These are phyloP conservation scores for Sebastes taczanowskii DNA, from an alignment of 2,797 vertebrate genomes.

Conservation along the genomic window DNA sequence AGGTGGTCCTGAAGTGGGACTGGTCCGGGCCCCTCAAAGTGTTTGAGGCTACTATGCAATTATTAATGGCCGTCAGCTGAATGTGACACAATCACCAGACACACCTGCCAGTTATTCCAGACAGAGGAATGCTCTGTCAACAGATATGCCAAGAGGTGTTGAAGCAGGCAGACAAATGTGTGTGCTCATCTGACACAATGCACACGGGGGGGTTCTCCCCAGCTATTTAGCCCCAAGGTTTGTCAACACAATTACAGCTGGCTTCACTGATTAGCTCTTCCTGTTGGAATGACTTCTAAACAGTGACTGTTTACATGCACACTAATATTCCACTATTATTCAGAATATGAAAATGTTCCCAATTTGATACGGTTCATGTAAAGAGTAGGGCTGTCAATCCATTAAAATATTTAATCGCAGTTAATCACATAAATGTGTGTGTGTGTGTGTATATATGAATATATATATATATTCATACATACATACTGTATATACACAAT, in stretches of 20 bases:
- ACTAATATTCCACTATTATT: neutral
- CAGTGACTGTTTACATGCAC: neutral
- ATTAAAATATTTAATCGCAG: no score
- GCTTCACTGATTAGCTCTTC: constrained; percentile 21
- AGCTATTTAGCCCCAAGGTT: constrained; percentile 14
- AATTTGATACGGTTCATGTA: neutral
- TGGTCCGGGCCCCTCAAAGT: constrained; percentile 21
- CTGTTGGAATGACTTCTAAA: constrained; percentile 26
- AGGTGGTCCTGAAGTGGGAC: constrained; percentile 25
- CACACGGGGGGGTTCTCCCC: neutral
- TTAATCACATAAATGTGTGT: no score
- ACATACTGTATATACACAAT: no score
- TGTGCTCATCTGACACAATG: neutral
- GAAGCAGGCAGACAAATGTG: neutral
- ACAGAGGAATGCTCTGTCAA: constrained; percentile 43
- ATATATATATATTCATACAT: no score
- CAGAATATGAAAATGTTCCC: neutral
- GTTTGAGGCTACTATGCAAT: constrained; percentile 43
- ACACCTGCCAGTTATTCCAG: constrained; percentile 11
- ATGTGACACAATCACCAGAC: constrained; percentile 30
- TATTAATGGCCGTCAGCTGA: constrained; percentile 52
- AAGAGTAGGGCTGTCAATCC: neutral
- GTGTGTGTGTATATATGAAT: rapidly evolving
- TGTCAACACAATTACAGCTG: constrained; percentile 38
- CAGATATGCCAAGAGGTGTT: constrained; percentile 41